Evolutionary conservation across 30 jellyfish, hydroid and myxozoan species (phyloP).

Genomic region (Aurelia sp.): DNA sequence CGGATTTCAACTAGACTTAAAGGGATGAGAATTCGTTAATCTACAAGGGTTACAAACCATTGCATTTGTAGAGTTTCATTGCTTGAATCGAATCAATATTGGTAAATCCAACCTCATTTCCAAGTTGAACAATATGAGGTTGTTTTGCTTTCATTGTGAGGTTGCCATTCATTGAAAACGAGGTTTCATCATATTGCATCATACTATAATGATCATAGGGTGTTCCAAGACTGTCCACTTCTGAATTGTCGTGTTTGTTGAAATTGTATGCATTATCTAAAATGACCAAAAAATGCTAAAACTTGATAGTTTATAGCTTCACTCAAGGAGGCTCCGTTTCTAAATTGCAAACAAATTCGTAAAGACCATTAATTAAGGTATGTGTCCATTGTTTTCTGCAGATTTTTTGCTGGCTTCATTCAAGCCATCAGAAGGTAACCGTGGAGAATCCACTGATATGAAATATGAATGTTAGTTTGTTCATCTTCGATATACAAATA

Average conservation of each 20-base stretch:
- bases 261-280: conserved; percentile 79
- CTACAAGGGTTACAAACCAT: conserved; percentile 50
- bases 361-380: too few species aligned
- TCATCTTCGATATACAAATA: too few species aligned
- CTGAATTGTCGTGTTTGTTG: conserved; percentile 61
- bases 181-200: conserved; percentile 93
- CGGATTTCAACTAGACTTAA: too few species aligned
- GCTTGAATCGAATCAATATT: conserved; percentile 77
- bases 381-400: too few species aligned
- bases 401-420: too few species aligned
- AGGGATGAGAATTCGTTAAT: too few species aligned
- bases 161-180: conserved; percentile 83
- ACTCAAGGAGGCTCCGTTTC: too few species aligned
- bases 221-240: conserved; percentile 88
- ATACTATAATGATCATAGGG: conserved; percentile 83
- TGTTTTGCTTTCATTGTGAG: conserved; percentile 76
- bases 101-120: conserved; percentile 92
- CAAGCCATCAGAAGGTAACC: too few species aligned
- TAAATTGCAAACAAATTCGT: too few species aligned
- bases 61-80: conserved; percentile 74
- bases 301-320: too few species aligned
- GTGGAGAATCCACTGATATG: too few species aligned
- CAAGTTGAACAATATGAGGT: conserved; percentile 83
- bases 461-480: too few species aligned
- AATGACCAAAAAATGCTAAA: not conserved